A percentile compares a stretch with the other conserved stretches of the same genome.
phyloP scores from a whole-genome alignment of 2,113 vertebrate species.

The Sebastes schlegelii region DNA sequence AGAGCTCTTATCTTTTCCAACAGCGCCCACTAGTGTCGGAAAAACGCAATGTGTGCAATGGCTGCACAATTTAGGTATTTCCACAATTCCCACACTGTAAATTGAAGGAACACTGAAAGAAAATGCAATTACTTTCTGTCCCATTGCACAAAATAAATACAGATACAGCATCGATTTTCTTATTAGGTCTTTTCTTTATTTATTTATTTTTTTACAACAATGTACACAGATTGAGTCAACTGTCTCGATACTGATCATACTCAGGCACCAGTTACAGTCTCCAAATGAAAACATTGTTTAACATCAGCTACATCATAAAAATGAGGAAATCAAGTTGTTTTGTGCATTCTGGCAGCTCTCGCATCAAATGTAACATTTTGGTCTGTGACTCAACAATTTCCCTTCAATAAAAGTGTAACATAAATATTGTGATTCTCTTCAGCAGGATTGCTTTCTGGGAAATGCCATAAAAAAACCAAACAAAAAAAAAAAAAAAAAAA shows the following conservation, averaged over 20 bases:
- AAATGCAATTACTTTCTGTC: neutral
- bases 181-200: conserved; percentile 26
- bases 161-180: neutral
- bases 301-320: conserved; percentile 39
- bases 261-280: conserved; percentile 52
- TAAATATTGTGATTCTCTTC: conserved; percentile 9
- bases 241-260: conserved; percentile 31
- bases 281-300: conserved; percentile 23
- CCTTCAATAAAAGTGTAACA: conserved; percentile 28
- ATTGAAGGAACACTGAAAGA: neutral
- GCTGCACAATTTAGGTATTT: neutral
- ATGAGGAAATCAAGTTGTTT: conserved; percentile 20
- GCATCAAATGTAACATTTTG: conserved; percentile 36
- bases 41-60: neutral
- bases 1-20: conserved; percentile 44
- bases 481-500: neutral
- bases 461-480: neutral
- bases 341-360: conserved; percentile 44
- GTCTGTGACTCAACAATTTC: conserved; percentile 16
- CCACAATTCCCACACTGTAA: neutral
- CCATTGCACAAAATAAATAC: neutral
- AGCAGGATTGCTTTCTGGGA: neutral
- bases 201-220: conserved; percentile 36
- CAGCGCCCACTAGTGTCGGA: conserved; percentile 72
- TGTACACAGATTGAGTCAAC: conserved; percentile 46